These are phyloP conservation scores for Batillaria attramentaria DNA, from an alignment of 1,140 invertebrate species.

Conservation along the genomic window DNA sequence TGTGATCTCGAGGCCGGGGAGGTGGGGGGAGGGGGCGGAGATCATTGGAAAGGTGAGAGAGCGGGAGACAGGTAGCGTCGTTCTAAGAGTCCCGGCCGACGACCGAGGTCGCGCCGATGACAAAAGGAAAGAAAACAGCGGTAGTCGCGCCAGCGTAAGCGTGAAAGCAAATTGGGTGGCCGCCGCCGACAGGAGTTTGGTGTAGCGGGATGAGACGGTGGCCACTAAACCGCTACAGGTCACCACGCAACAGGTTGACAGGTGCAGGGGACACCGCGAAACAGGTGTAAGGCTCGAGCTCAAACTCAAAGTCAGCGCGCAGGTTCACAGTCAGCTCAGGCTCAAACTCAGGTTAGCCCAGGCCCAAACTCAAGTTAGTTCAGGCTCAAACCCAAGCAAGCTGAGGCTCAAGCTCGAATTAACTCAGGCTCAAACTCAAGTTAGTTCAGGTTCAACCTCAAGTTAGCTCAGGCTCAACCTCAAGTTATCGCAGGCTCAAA, in stretches of 20 bases:
- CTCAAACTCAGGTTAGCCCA: background rate
- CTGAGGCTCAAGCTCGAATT: background rate
- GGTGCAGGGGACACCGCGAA: slow-evolving; percentile 13
- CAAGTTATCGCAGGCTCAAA: too few relatives aligned
- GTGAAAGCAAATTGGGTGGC: slow-evolving; percentile 35
- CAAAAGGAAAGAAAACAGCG: slow-evolving; percentile 12
- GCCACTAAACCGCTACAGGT: too few relatives aligned
- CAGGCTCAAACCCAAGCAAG: too few relatives aligned
- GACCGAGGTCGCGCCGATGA: background rate
- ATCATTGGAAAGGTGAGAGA: slow-evolving; percentile 1
- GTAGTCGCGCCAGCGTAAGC: background rate
- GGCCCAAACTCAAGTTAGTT: background rate
- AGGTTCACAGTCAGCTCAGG: background rate
- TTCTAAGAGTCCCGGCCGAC: background rate
- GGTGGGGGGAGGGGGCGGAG: background rate
- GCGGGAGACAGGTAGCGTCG: slow-evolving; percentile 24
- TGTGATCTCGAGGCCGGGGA: background rate
- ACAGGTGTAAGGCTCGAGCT: background rate
- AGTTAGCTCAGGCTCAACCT: background rate
- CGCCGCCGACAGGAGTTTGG: too few relatives aligned
- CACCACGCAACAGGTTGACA: background rate
- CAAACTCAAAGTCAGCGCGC: background rate
- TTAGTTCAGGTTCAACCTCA: too few relatives aligned
- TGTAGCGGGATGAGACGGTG: too few relatives aligned
- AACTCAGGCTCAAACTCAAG: background rate